These are phyloP conservation scores for Oppia nitens DNA, from an alignment of 1,140 invertebrate species.

Conservation along the genomic window DNA sequence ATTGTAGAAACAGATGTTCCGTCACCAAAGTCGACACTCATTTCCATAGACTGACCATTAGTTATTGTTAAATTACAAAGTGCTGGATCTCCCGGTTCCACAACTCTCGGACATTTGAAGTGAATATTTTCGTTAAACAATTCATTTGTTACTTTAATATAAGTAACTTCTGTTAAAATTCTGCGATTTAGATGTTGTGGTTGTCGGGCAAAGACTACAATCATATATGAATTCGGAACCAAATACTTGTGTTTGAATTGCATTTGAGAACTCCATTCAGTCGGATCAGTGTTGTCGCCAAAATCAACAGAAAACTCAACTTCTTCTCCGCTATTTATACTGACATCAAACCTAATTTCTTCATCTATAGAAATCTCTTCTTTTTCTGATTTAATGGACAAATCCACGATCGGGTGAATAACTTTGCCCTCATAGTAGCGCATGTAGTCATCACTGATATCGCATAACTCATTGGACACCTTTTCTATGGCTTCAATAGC, in stretches of 20 bases:
- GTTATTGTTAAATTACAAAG: conserved; percentile 18
- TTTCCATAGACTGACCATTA: conserved; percentile 17
- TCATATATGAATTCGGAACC: not conserved
- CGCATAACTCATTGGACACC: not conserved
- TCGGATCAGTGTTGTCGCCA: conserved; percentile 7
- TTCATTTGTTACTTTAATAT: conserved; percentile 16
- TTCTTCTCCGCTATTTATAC: not conserved
- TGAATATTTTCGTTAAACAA: conserved; percentile 16
- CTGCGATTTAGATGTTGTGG: not conserved
- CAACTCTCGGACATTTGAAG: conserved; percentile 19
- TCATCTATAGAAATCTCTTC: conserved; percentile 5
- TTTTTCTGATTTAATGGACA: not conserved
- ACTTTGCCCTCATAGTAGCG: conserved; percentile 7
- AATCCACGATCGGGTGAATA: not conserved
- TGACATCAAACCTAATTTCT: conserved; percentile 7
- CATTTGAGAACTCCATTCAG: conserved; percentile 8
- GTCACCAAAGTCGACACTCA: conserved; percentile 20
- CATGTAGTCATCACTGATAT: conserved; percentile 4
- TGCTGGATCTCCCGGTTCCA: conserved; percentile 20
- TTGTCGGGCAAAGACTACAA: conserved; percentile 3
- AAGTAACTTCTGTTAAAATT: conserved; percentile 12
- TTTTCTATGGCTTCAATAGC: not conserved
- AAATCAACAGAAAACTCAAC: conserved; percentile 8
- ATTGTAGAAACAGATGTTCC: conserved; percentile 13
- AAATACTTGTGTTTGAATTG: not conserved